Evolutionary conservation across 23 tunicate species (phyloP).

Genomic region (Phallusia fumigata): DNA sequence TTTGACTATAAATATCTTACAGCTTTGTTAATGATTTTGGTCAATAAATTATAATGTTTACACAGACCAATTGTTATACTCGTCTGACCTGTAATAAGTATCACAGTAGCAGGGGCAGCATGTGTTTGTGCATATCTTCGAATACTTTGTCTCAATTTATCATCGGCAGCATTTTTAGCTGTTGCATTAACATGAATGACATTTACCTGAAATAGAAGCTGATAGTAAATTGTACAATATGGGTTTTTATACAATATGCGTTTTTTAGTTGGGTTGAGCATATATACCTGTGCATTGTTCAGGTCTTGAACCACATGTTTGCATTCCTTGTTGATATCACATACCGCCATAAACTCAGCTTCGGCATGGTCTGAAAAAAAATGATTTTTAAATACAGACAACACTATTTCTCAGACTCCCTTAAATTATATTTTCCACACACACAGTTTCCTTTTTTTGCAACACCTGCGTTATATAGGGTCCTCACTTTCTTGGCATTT

Average conservation of each 20-base stretch:
- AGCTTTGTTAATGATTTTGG: too few relatives aligned
- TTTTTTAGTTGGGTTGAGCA: background rate
- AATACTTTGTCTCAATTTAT: conserved; percentile 78
- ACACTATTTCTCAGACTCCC: too few relatives aligned
- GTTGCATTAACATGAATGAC: conserved; percentile 83
- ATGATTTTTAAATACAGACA: background rate
- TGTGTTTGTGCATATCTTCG: conserved; percentile 72
- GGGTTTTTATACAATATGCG: too few relatives aligned
- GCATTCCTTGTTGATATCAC: conserved; percentile 85
- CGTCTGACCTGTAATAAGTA: conserved; percentile 65
- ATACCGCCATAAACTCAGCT: conserved; percentile 85
- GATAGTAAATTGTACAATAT: background rate
- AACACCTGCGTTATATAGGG: too few relatives aligned
- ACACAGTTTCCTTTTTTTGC: too few relatives aligned
- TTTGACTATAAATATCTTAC: too few relatives aligned
- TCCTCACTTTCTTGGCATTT: too few relatives aligned
- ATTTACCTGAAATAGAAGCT: conserved; percentile 46
- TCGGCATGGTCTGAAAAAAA: conserved; percentile 48
- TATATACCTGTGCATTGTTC: conserved; percentile 72
- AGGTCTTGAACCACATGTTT: conserved; percentile 71
- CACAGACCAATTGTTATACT: too few relatives aligned
- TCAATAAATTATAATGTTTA: too few relatives aligned
- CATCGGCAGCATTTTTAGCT: conserved; percentile 86
- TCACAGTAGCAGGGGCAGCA: conserved; percentile 70
- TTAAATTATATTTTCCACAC: too few relatives aligned